A percentile compares a stretch with the other conserved stretches of the same genome.
phyloP scores from a whole-genome alignment of 2,888 invertebrate genomes.

The Oscheius myriophilus region DNA sequence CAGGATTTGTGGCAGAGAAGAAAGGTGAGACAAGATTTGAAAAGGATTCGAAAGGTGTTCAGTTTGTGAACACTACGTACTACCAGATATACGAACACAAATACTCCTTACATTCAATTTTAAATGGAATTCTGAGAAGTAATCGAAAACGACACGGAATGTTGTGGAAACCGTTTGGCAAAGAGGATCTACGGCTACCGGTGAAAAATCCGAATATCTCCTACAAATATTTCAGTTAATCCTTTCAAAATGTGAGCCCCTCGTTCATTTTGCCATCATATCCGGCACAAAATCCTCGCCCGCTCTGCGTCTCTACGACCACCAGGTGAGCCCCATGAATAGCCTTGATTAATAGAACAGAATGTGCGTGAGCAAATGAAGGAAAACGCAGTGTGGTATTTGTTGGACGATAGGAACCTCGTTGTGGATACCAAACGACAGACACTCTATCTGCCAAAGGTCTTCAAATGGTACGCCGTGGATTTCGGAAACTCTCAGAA shows the following conservation, averaged over 20 bases:
- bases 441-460: conserved; percentile 71
- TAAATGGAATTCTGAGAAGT: conserved; percentile 74
- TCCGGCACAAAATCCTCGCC: conserved; percentile 74
- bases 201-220: conserved; percentile 44
- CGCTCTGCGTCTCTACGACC: conserved; percentile 73
- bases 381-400: conserved; percentile 34
- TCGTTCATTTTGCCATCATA: conserved; percentile 74
- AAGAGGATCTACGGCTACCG: conserved; percentile 71
- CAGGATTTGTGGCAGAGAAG: conserved; percentile 73
- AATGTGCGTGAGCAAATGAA: conserved; percentile 39
- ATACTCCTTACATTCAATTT: conserved; percentile 74
- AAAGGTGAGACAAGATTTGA: conserved; percentile 66
- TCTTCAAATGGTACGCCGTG: conserved; percentile 74
- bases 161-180: conserved; percentile 72
- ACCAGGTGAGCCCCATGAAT: conserved; percentile 62
- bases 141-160: conserved; percentile 73
- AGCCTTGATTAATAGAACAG: conserved; percentile 21
- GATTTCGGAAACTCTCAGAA: conserved; percentile 72
- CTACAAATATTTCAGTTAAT: conserved; percentile 55
- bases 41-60: conserved; percentile 38
- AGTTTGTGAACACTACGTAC: conserved; percentile 73
- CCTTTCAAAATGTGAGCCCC: conserved; percentile 71
- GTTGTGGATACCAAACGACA: conserved; percentile 70
- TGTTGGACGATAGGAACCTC: conserved; percentile 72
- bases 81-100: conserved; percentile 73